Evolutionary conservation across 2,113 vertebrate species (phyloP).

Genomic region (Callopanchax toddi): DNA sequence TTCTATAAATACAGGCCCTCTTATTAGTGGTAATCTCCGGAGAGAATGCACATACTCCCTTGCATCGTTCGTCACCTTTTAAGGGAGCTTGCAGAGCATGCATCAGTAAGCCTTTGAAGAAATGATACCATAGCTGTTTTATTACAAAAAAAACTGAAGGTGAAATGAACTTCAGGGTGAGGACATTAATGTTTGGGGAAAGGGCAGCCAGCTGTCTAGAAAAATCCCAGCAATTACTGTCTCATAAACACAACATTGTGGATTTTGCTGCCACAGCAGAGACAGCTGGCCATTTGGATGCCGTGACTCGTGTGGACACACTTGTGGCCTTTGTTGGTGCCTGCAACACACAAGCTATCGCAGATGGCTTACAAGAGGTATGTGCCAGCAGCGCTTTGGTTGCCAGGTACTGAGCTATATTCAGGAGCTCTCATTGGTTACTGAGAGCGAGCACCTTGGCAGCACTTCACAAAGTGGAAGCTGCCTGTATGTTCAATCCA

Average conservation of each 20-base stretch:
- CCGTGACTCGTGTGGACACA: conserved; percentile 46
- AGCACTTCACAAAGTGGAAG: conserved; percentile 46
- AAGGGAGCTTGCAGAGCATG: conserved; percentile 67
- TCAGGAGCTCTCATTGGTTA: conserved; percentile 57
- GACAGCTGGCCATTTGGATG: conserved; percentile 36
- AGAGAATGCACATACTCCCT: conserved; percentile 68
- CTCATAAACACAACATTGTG: conserved; percentile 3
- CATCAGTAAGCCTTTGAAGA: conserved; percentile 22
- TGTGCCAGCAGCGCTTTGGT: conserved; percentile 53
- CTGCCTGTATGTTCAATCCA: conserved; percentile 34
- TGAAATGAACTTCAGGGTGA: not conserved
- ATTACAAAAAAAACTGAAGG: not conserved
- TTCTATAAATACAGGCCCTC: conserved; percentile 83
- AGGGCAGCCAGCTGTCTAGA: not conserved
- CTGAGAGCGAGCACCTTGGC: conserved; percentile 61
- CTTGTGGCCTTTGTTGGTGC: conserved; percentile 55
- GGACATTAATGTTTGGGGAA: not conserved
- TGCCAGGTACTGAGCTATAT: conserved; percentile 66
- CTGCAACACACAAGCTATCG: conserved; percentile 56
- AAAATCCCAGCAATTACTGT: not conserved
- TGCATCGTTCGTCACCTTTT: conserved; percentile 79
- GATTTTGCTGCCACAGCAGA: conserved; percentile 3
- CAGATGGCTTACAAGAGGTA: conserved; percentile 64
- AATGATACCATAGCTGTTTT: conserved; percentile 17
- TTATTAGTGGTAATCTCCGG: conserved; percentile 79